Evolutionary conservation across 2,113 vertebrate genomes (phyloP).

Genomic region (Falcunculus frontatus): DNA sequence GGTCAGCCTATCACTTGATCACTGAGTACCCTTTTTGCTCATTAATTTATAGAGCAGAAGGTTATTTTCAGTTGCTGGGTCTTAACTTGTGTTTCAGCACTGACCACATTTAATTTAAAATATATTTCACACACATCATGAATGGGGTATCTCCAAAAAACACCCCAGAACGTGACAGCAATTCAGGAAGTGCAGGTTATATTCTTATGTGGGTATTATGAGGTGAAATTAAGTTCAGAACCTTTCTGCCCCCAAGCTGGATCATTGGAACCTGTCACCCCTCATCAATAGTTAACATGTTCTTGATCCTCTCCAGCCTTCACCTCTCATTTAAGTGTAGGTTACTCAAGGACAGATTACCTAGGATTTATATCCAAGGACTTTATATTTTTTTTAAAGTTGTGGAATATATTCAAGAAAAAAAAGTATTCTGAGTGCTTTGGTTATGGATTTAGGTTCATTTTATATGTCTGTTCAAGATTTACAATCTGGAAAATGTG

Average conservation of each 20-base stretch:
- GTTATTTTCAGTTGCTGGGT: background rate
- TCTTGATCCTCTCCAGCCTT: slow-evolving; percentile 4
- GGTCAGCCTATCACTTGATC: background rate
- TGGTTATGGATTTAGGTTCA: background rate
- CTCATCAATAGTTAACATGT: background rate
- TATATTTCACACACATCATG: background rate
- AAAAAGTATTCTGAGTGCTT: background rate
- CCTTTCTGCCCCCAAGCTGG: background rate
- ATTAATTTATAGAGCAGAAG: background rate
- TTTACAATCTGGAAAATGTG: background rate
- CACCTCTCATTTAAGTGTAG: background rate
- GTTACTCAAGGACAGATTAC: slow-evolving; percentile 14
- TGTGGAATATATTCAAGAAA: background rate
- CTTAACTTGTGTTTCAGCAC: background rate
- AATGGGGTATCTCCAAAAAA: background rate
- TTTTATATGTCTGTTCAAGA: background rate
- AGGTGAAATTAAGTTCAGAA: slow-evolving; percentile 23
- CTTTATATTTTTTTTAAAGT: background rate
- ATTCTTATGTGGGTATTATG: background rate
- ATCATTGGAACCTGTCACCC: background rate
- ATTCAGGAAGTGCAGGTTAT: background rate
- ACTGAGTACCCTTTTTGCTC: background rate
- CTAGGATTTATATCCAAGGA: background rate
- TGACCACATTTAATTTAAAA: background rate
- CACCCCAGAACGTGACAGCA: background rate